Conservation (phyloP, 1,140 invertebrate species). For the Pogonomyrmex barbatus region DNA sequence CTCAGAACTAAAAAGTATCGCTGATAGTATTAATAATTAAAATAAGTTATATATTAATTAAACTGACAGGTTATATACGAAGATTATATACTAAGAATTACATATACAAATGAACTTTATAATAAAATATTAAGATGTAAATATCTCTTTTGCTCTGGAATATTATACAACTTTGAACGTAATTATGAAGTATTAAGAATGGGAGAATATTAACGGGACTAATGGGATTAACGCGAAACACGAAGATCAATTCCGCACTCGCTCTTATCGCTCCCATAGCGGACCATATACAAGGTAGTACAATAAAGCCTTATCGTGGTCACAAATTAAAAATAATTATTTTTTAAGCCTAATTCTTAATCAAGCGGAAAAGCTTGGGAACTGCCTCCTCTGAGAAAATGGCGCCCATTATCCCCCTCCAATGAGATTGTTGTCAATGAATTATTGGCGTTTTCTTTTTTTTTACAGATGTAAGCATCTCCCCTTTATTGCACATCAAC, state of each 20-base stretch:
- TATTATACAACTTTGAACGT: slow-evolving; percentile 32
- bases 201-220: slow-evolving; percentile 80
- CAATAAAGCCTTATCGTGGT: slow-evolving; percentile 83
- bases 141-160: not conserved
- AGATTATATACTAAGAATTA: not conserved
- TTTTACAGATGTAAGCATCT: slow-evolving; percentile 82
- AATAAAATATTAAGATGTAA: slow-evolving; percentile 27
- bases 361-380: slow-evolving; percentile 74
- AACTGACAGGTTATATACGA: no score
- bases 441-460: slow-evolving; percentile 83
- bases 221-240: slow-evolving; percentile 83
- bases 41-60: not conserved
- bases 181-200: slow-evolving; percentile 79
- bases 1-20: not conserved
- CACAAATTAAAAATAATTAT: slow-evolving; percentile 87
- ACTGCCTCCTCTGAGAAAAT: slow-evolving; percentile 80
- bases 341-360: slow-evolving; percentile 85
- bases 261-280: slow-evolving; percentile 50
- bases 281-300: slow-evolving; percentile 66
- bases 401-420: slow-evolving; percentile 81
- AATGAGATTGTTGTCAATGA: slow-evolving; percentile 86
- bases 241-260: slow-evolving; percentile 70
- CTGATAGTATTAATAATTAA: not conserved
- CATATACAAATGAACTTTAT: slow-evolving; percentile 4
- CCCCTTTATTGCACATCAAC: slow-evolving; percentile 82